Percentiles rank a stretch among this genome's conserved stretches.
These are phyloP conservation scores for Eupelmus urozonus DNA, from an alignment of 2,888 invertebrate genomes.

Conservation along the genomic window DNA sequence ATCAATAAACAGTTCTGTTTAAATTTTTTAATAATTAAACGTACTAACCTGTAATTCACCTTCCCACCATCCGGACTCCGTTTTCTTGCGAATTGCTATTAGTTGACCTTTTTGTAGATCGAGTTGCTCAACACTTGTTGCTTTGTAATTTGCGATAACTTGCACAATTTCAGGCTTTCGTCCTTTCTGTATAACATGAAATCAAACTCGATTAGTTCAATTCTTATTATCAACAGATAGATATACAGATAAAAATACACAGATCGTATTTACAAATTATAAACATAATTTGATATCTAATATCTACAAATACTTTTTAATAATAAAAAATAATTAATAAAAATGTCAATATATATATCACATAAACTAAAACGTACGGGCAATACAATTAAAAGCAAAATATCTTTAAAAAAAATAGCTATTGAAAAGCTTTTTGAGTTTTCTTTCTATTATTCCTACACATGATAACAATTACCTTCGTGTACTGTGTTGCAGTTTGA, in stretches of 20 bases:
- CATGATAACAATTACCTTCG: slow-evolving; percentile 68
- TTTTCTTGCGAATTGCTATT: slow-evolving; percentile 97
- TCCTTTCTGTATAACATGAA: slow-evolving; percentile 78
- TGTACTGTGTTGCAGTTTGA: slow-evolving; percentile 47
- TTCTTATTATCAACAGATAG: no score
- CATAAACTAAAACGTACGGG: not conserved
- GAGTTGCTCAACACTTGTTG: slow-evolving; percentile 94
- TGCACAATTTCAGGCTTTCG: slow-evolving; percentile 95
- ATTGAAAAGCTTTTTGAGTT: slow-evolving; percentile 16
- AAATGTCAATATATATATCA: not conserved
- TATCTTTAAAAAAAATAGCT: slow-evolving; percentile 22
- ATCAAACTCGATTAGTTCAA: slow-evolving; percentile 4
- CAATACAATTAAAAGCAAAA: slow-evolving; percentile 11
- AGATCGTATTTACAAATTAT: slow-evolving; percentile 2
- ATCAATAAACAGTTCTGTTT: not conserved
- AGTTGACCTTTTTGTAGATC: slow-evolving; percentile 93
- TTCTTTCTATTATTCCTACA: slow-evolving; percentile 33
- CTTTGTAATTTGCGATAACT: slow-evolving; percentile 95
- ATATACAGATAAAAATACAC: no score
- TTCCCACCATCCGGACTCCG: slow-evolving; percentile 99
- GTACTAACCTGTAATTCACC: slow-evolving; percentile 91
- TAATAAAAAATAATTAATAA: not conserved
- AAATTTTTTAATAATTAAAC: no score
- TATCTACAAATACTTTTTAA: not conserved
- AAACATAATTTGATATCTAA: slow-evolving; percentile 10